Conservation (phyloP, 2,797 vertebrate genomes). For the Enteromius anoplus region DNA sequence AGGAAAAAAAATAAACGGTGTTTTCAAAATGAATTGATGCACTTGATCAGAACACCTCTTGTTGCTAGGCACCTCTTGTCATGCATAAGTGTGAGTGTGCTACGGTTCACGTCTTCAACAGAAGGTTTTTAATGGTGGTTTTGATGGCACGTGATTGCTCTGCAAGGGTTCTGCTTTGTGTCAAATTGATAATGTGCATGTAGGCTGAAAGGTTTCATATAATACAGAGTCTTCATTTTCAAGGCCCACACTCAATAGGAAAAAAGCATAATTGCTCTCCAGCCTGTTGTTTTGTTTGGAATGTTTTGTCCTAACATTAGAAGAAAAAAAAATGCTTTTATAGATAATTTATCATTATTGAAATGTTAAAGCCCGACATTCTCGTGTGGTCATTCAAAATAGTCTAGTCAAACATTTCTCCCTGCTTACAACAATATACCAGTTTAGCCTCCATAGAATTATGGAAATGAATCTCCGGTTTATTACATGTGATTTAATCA, state of each 20-base stretch:
- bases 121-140: conserved; percentile 26
- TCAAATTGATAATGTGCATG: conserved; percentile 26
- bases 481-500: not conserved
- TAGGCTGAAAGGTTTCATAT: conserved; percentile 31
- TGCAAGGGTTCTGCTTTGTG: conserved; percentile 19
- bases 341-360: not conserved
- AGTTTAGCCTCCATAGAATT: not conserved
- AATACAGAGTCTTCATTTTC: conserved; percentile 30
- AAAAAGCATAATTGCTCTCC: not conserved
- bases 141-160: conserved; percentile 10
- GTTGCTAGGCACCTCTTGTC: conserved; percentile 33
- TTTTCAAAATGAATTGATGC: conserved; percentile 8
- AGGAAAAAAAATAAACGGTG: not conserved
- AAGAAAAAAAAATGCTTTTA: conserved; percentile 7
- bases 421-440: not conserved
- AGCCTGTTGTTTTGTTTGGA: not conserved
- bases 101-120: not conserved
- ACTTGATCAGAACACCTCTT: conserved; percentile 26
- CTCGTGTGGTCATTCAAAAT: not conserved
- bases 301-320: conserved; percentile 4
- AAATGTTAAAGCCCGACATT: conserved; percentile 15
- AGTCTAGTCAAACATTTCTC: conserved; percentile 2
- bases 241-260: not conserved
- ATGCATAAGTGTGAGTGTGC: conserved; percentile 15
- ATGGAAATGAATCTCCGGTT: not conserved